Evolutionary conservation across 2,113 vertebrate species (phyloP), one percentile per base, ranked within the genome.

Genomic region (Myodes glareolus): DNA sequence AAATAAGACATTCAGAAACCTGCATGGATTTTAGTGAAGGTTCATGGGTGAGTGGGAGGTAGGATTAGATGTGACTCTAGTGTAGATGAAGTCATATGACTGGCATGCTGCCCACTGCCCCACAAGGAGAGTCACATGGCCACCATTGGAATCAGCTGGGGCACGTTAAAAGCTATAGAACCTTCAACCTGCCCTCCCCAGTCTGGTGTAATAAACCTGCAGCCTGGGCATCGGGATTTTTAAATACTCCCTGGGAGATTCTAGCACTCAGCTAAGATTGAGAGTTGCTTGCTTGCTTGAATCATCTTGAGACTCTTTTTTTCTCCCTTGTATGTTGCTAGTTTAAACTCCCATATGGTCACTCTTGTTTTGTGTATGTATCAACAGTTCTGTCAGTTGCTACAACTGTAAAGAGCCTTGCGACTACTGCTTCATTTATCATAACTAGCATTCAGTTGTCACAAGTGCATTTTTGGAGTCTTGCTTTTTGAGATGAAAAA

Each of bases 261-360:
- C 50, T 91, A 58, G 19, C 33, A 29, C 73, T 92, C 31, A 81
- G 36, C 42, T 47, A 90, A 80, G 80, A 70, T 55, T 45, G 70
- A 52, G n/a, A 92, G 77, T 90, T 61, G 73, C 52, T 90, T 14
- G 45, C n/a, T 75, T 92, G 33, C 78, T 23, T 81, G 55, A 88
- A 70, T 36, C 36, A 58, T 94, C 61, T 68, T 65, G 95, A 1
- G 19, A 61, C 45, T 81, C 36, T 61, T 47, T 70, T 75, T 78
- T 3, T 4, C 13, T 1, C 77, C 10, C 16, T 5, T 42, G 14
- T 47, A 45, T 89, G 77, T 81, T 96, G 86, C 92, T 86, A 55
- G 89, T 81, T 91, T 92, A 91, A 86, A 84, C 92, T 82, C 93
- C n/a, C 70, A 95, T 13, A 13, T 8, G 88, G 3, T 86, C 67